Percentiles rank a stretch among this genome's conserved stretches.
These are phyloP conservation scores for Callionymus lyra DNA, from an alignment of 2,113 vertebrate species.

Conservation along the genomic window DNA sequence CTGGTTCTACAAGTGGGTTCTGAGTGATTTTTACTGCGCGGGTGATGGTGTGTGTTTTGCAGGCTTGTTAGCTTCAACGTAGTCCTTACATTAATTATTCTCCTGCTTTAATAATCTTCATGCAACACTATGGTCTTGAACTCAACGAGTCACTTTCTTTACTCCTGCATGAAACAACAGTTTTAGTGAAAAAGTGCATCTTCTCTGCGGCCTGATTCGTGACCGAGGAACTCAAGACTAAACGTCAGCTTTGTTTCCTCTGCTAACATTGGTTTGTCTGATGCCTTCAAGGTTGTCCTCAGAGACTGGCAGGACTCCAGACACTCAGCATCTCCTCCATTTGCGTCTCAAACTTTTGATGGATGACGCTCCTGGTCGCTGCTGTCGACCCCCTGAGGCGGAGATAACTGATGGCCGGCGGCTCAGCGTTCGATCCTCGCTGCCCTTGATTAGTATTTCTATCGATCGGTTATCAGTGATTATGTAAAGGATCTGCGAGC, in stretches of 20 bases:
- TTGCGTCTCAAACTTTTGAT: slow-evolving; percentile 57
- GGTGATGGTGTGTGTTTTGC: too few species aligned
- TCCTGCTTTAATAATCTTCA: too few species aligned
- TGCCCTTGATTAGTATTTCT: slow-evolving; percentile 58
- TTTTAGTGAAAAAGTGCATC: too few species aligned
- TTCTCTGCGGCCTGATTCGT: too few species aligned
- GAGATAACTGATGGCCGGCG: slow-evolving; percentile 50
- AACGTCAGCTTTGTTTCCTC: slow-evolving; percentile 1
- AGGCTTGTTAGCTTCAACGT: too few species aligned
- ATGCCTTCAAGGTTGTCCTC: slow-evolving; percentile 46
- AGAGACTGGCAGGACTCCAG: slow-evolving; percentile 31
- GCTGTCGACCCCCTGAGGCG: slow-evolving; percentile 44
- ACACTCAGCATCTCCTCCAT: slow-evolving; percentile 20
- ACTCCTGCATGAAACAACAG: too few species aligned
- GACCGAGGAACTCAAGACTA: neutral
- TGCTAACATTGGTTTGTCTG: slow-evolving; percentile 15
- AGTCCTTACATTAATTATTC: too few species aligned
- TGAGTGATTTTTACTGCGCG: too few species aligned
- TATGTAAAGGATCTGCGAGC: slow-evolving; percentile 52
- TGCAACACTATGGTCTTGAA: too few species aligned
- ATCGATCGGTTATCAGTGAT: slow-evolving; percentile 55
- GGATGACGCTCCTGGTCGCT: slow-evolving; percentile 42
- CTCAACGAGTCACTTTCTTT: too few species aligned
- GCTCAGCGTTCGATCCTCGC: slow-evolving; percentile 44
- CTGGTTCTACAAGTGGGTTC: too few species aligned